phyloP scores from a whole-genome alignment of 1,140 invertebrate genomes.

The Drosophila obscura region DNA sequence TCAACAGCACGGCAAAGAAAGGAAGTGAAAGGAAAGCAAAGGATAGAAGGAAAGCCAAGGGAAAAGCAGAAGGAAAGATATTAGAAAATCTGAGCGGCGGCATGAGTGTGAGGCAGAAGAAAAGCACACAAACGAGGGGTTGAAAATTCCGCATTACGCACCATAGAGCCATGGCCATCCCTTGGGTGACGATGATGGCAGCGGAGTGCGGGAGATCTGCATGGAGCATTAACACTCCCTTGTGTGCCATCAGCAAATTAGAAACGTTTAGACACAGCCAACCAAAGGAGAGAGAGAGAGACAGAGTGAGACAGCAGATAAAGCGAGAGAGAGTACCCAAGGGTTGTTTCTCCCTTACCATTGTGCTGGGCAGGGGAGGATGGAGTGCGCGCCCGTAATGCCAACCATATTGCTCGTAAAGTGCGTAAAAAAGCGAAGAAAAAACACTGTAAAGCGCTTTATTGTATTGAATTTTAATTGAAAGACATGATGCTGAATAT shows the following conservation, averaged over 20 bases:
- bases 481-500: conserved; percentile 44
- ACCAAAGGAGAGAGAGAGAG: neutral
- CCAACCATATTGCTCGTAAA: conserved; percentile 50
- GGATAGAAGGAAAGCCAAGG: conserved; percentile 2
- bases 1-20: conserved; percentile 12
- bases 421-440: conserved; percentile 19
- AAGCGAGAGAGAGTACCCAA: conserved; percentile 19
- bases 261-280: conserved; percentile 67
- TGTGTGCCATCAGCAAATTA: conserved; percentile 79
- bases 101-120: too few relatives aligned
- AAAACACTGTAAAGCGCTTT: conserved; percentile 47
- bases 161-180: neutral
- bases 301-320: neutral
- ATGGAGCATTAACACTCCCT: conserved; percentile 62
- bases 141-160: conserved; percentile 50
- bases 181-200: neutral
- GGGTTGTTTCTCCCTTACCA: conserved; percentile 54
- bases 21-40: conserved; percentile 1
- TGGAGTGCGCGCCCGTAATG: conserved; percentile 2
- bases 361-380: neutral
- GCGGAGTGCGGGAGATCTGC: conserved; percentile 11
- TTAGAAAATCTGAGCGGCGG: too few relatives aligned
- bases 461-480: conserved; percentile 77
- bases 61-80: neutral
- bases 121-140: conserved; percentile 32